phyloP scores from a whole-genome alignment of 1,140 invertebrate species.

The Oncopodura yosiiana region DNA sequence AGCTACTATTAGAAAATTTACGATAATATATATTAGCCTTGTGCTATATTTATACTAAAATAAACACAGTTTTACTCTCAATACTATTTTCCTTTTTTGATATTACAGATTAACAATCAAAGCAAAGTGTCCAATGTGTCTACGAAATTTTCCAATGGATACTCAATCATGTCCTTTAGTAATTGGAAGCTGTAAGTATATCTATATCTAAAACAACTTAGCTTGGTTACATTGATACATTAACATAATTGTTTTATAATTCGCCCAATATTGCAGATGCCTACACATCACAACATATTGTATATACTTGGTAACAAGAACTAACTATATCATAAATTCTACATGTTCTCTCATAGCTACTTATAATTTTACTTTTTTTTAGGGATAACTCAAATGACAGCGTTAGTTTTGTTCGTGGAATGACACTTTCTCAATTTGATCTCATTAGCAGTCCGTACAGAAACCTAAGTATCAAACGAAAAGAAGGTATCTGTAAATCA shows the following conservation, averaged over 20 bases:
- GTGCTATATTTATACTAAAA: too few relatives aligned
- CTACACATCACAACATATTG: conserved; percentile 75
- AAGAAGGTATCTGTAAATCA: conserved; percentile 51
- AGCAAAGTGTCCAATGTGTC: conserved; percentile 93
- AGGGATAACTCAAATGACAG: conserved; percentile 61
- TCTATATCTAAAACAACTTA: not conserved
- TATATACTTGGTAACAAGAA: conserved; percentile 90
- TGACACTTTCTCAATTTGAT: conserved; percentile 86
- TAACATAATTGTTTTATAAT: not conserved
- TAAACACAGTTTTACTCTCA: too few relatives aligned
- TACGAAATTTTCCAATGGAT: conserved; percentile 95
- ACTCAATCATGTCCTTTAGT: conserved; percentile 81
- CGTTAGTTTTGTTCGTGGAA: conserved; percentile 75
- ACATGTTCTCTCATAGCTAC: too few relatives aligned
- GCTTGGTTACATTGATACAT: not conserved
- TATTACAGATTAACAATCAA: conserved; percentile 87
- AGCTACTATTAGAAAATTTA: too few relatives aligned
- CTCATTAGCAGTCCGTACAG: conserved; percentile 72
- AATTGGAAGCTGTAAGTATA: conserved; percentile 83
- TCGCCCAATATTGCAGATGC: conserved; percentile 57
- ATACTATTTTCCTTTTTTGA: too few relatives aligned
- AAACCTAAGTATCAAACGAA: conserved; percentile 62
- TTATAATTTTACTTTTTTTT: too few relatives aligned
- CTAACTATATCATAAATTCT: too few relatives aligned
- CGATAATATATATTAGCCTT: too few relatives aligned